Base-by-base conservation (phyloP, 2,797 vertebrate genomes). In the Anniella stebbinsi region DNA sequence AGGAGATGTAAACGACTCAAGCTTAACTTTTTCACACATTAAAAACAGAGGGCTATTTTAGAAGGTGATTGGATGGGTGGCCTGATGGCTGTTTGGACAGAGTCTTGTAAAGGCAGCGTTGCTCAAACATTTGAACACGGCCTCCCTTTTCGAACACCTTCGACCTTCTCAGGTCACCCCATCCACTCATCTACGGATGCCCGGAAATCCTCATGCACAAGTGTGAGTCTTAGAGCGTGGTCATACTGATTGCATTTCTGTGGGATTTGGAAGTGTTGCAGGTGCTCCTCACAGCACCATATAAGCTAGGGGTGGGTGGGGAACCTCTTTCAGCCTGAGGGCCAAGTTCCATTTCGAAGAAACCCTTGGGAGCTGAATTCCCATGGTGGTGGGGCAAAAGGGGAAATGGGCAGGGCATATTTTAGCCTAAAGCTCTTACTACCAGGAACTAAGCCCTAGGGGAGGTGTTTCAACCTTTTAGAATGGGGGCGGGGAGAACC, bases 1-100 rank as follows among this genome's bases (percentile, higher is more conserved):
- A 90, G 85, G 85, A 90, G 89, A 90, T 70, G 86, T 86, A 90
- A 90, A 90, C 78, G 86, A 90, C 86, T 83, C 80, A 83, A 67
- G 63, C 89, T 90, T 77, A 90, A 87, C 85, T 78, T 90, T 66
- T 87, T 67, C 73, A 90, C 80, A 90, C 25, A 87, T 77, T 25
- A 82, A 77, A 60, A 83, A 80, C 83, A 89, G 66, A 89, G 75
- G 75, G 72, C 67, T 86, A 86, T 72, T 80, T 84, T 86, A 78
- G 88, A 80, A 86, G 66, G 28, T 60, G 21, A 7, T 54, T 76
- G 84, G 72, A 38, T 54, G 36, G 84, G 11, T 38, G 38, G 41
- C 13, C 33, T 48, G 15, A 23, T 15, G 23, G 28, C 8, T 81
- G 38, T n/a, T n/a, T 54, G 38, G 54, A 38, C 3, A 72, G 33